Evolutionary conservation across 1,140 invertebrate genomes (phyloP).

Genomic region (Helicoverpa armigera): DNA sequence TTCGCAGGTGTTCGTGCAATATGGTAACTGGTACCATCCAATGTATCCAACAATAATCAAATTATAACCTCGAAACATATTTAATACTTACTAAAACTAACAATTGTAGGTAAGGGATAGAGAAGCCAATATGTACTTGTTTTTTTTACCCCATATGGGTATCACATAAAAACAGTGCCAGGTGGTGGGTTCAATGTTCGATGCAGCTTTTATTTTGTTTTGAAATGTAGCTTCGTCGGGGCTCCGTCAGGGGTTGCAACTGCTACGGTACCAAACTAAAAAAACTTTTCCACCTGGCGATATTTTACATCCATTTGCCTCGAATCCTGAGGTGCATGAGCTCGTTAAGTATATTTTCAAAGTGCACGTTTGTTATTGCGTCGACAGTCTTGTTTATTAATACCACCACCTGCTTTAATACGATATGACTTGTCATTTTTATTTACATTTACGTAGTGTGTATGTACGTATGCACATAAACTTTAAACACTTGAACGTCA

Average conservation of each 20-base stretch:
- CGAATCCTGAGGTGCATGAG: slow-evolving; percentile 7
- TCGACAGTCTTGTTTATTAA: slow-evolving; percentile 2
- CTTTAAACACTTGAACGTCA: not conserved
- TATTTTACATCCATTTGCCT: slow-evolving; percentile 2
- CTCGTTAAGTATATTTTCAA: slow-evolving; percentile 10
- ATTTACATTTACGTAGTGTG: slow-evolving; percentile 16
- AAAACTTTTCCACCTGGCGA: slow-evolving; percentile 70
- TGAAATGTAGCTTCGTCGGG: slow-evolving; percentile 63
- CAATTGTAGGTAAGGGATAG: not conserved
- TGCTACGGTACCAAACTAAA: no score
- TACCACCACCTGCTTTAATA: slow-evolving; percentile 29
- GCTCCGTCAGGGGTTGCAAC: slow-evolving; percentile 45
- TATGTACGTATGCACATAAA: not conserved
- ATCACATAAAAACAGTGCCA: slow-evolving; percentile 68
- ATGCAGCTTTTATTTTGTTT: slow-evolving; percentile 73
- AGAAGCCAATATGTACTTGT: slow-evolving; percentile 19
- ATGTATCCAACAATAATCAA: not conserved
- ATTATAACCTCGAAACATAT: not conserved
- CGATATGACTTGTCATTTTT: slow-evolving; percentile 9
- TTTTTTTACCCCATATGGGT: slow-evolving; percentile 36
- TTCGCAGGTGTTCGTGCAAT: not conserved
- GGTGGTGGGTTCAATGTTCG: slow-evolving; percentile 79
- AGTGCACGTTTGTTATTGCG: slow-evolving; percentile 8
- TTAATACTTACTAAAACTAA: not conserved
- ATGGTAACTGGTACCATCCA: not conserved